Percentiles rank a stretch among this genome's conserved stretches.
phyloP scores from a whole-genome alignment of 2,888 invertebrate species.

The Sabatieria punctata region DNA sequence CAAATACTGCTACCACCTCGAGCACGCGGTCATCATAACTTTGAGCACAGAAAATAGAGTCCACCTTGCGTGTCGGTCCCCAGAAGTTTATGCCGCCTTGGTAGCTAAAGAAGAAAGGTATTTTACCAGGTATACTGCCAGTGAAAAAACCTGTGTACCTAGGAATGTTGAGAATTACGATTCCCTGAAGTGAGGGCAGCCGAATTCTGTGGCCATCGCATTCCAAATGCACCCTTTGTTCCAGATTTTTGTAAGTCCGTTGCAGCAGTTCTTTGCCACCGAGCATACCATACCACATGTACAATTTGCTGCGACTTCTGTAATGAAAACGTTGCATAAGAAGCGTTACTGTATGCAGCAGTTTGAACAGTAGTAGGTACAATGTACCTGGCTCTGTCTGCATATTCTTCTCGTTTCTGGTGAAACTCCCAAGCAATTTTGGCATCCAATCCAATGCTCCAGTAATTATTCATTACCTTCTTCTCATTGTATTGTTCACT shows the following conservation, averaged over 20 bases:
- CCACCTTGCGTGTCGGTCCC: slow-evolving; percentile 50
- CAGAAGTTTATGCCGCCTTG: slow-evolving; percentile 98
- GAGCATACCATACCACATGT: slow-evolving; percentile 65
- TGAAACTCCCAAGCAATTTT: slow-evolving; percentile 93
- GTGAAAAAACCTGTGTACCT: slow-evolving; percentile 41
- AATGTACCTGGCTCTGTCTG: slow-evolving; percentile 49
- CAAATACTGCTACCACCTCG: slow-evolving; percentile 93
- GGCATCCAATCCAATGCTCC: slow-evolving; percentile 92
- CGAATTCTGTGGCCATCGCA: slow-evolving; percentile 92
- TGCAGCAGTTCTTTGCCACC: slow-evolving; percentile 44
- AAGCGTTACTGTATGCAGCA: slow-evolving; percentile 2
- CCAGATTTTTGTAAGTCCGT: slow-evolving; percentile 83
- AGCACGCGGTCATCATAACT: slow-evolving; percentile 87
- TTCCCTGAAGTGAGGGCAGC: slow-evolving; percentile 75
- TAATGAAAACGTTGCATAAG: slow-evolving; percentile 11
- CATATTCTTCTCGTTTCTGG: slow-evolving; percentile 86
- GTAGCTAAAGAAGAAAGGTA: slow-evolving; percentile 54
- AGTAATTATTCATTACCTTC: slow-evolving; percentile 97
- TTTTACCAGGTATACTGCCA: slow-evolving; percentile 47
- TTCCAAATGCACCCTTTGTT: slow-evolving; percentile 80
- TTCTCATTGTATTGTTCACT: slow-evolving; percentile 70
- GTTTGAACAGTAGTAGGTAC: not conserved
- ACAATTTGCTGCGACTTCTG: slow-evolving; percentile 69
- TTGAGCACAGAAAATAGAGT: slow-evolving; percentile 58
- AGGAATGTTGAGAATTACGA: slow-evolving; percentile 86